phyloP scores from a whole-genome alignment of 2,888 invertebrate genomes.

The Megastigmus dorsalis region DNA sequence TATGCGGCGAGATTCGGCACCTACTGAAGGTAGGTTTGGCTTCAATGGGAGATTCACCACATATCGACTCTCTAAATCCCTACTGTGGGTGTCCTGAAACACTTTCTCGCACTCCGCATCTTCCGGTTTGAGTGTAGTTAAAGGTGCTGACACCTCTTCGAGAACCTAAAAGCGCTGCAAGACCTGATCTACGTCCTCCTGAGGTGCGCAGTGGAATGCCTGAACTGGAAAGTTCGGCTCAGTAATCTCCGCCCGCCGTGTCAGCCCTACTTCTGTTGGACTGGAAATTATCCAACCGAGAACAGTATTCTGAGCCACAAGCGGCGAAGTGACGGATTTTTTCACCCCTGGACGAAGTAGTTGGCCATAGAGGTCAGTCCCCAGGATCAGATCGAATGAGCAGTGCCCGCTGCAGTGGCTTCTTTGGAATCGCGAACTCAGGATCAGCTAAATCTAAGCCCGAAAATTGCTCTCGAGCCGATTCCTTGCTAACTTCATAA shows the following conservation, averaged over 20 bases:
- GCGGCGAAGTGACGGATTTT: not conserved
- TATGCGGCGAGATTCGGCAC: not conserved
- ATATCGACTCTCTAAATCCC: conserved; percentile 3
- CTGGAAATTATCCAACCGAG: conserved; percentile 54
- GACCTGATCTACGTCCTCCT: not conserved
- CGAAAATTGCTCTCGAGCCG: not conserved
- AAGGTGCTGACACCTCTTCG: not conserved
- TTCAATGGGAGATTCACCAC: conserved; percentile 5
- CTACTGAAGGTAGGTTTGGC: not conserved
- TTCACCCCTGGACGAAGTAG: conserved; percentile 38
- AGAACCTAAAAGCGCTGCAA: not conserved
- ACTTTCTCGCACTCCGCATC: conserved; percentile 20
- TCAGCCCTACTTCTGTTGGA: not conserved
- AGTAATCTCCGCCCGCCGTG: conserved; percentile 25
- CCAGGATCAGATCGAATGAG: conserved; percentile 50
- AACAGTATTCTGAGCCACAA: conserved; percentile 47
- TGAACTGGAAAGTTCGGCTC: not conserved
- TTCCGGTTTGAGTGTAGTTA: conserved; percentile 6
- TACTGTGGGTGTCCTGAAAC: conserved; percentile 7
- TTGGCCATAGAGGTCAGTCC: conserved; percentile 45
- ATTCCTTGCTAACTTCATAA: not conserved
- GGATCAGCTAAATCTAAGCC: conserved; percentile 36
- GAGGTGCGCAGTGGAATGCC: not conserved
- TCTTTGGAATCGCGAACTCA: not conserved
- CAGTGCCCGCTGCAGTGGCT: no score